Percentiles rank a stretch among this genome's conserved stretches.
Evolutionary conservation across 2,888 invertebrate genomes (phyloP).

Genomic region (Prosapia bicincta): DNA sequence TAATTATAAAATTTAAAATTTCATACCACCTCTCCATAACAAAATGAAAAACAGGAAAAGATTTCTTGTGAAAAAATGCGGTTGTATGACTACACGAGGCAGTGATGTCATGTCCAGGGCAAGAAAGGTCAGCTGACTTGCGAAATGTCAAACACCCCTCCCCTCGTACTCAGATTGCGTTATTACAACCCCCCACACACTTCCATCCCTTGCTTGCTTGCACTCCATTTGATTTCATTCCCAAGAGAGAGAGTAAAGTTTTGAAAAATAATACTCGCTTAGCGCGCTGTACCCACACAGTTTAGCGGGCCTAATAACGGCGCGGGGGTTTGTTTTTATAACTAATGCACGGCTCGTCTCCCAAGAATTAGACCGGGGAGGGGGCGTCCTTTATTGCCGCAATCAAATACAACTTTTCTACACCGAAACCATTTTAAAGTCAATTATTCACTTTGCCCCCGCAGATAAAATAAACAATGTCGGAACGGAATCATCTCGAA

Average conservation of each 20-base stretch:
- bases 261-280: constrained; percentile 32
- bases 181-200: constrained; percentile 6
- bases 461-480: neutral
- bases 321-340: constrained; percentile 28
- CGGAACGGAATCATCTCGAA: neutral
- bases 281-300: constrained; percentile 5
- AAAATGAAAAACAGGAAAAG: too few relatives aligned
- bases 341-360: constrained; percentile 10
- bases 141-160: neutral
- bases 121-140: neutral
- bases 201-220: constrained; percentile 11
- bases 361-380: neutral
- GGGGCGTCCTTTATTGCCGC: neutral
- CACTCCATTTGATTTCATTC: constrained; percentile 29
- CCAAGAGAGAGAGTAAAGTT: constrained; percentile 26
- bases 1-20: too few relatives aligned
- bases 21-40: too few relatives aligned
- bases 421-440: constrained; percentile 2
- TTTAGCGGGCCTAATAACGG: constrained; percentile 24
- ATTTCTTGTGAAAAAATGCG: neutral
- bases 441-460: neutral
- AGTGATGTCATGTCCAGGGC: neutral
- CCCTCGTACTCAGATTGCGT: constrained; percentile 13
- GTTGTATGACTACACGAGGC: neutral
- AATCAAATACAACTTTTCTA: constrained; percentile 2